A percentile compares a stretch with the other conserved stretches of the same genome.
phyloP scores from a whole-genome alignment of 1,140 invertebrate genomes.

The Conus betulinus region DNA sequence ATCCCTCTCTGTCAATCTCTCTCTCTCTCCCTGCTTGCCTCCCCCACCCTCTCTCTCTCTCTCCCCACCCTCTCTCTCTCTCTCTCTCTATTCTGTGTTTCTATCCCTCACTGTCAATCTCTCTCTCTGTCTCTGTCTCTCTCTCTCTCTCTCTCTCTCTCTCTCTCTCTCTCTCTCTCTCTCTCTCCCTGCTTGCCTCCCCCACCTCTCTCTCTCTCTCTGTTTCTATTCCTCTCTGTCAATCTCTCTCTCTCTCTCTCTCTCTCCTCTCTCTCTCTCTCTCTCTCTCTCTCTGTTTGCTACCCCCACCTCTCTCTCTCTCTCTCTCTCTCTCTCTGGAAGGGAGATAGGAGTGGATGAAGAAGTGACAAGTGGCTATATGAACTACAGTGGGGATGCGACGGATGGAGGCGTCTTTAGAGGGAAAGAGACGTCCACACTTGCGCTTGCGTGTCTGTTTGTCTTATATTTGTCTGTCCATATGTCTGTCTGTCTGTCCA shows the following conservation, averaged over 20 bases:
- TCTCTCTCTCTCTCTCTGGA: constrained; percentile 5
- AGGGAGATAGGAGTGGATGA: too few relatives aligned
- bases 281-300: neutral
- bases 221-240: neutral
- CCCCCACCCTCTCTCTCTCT: neutral
- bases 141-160: neutral
- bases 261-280: neutral
- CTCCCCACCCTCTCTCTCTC: constrained; percentile 77
- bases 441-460: neutral
- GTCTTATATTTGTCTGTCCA: neutral
- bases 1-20: neutral
- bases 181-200: neutral
- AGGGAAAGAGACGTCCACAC: too few relatives aligned
- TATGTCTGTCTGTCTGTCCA: neutral
- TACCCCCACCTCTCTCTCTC: neutral
- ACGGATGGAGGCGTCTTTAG: too few relatives aligned
- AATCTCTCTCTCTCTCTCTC: neutral
- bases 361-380: too few relatives aligned
- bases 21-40: neutral
- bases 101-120: neutral
- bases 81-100: constrained; percentile 1
- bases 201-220: neutral
- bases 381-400: too few relatives aligned
- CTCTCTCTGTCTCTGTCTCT: constrained; percentile 77
- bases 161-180: constrained; percentile 2